phyloP scores from a whole-genome alignment of 30 jellyfish, hydroid and myxozoan species.

The Aurelia aurita complex sp. Pacific region DNA sequence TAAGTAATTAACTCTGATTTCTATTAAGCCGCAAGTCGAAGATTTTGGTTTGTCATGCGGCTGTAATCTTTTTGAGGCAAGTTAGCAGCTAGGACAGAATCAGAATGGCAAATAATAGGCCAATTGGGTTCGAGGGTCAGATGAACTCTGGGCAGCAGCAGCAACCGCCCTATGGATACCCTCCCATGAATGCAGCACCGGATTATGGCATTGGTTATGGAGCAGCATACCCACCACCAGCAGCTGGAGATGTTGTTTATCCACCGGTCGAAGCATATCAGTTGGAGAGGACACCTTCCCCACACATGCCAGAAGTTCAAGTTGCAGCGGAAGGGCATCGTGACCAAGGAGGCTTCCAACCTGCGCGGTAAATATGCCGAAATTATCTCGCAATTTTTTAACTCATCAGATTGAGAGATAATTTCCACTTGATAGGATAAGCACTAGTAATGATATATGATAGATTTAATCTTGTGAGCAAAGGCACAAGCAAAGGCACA shows the following conservation, averaged over 20 bases:
- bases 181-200: slow-evolving; percentile 49
- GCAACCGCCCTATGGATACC: slow-evolving; percentile 49
- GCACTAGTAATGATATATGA: neutral
- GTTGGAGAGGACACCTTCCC: slow-evolving; percentile 8
- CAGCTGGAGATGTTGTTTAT: slow-evolving; percentile 9
- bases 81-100: neutral
- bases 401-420: neutral
- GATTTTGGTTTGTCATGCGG: too few species aligned
- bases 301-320: slow-evolving; percentile 8
- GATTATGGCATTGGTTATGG: slow-evolving; percentile 53
- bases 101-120: slow-evolving; percentile 40
- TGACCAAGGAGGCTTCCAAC: neutral
- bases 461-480: neutral
- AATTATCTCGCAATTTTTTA: neutral
- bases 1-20: too few species aligned
- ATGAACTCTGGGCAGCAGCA: neutral
- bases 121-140: slow-evolving; percentile 51
- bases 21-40: too few species aligned
- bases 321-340: neutral
- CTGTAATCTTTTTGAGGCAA: neutral
- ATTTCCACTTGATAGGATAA: neutral
- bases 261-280: slow-evolving; percentile 43
- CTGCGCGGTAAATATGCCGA: neutral
- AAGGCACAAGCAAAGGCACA: too few species aligned
- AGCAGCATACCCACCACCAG: slow-evolving; percentile 48